phyloP scores from a whole-genome alignment of 92 coral and sea anemone genomes.

The Meandrina meandrites region DNA sequence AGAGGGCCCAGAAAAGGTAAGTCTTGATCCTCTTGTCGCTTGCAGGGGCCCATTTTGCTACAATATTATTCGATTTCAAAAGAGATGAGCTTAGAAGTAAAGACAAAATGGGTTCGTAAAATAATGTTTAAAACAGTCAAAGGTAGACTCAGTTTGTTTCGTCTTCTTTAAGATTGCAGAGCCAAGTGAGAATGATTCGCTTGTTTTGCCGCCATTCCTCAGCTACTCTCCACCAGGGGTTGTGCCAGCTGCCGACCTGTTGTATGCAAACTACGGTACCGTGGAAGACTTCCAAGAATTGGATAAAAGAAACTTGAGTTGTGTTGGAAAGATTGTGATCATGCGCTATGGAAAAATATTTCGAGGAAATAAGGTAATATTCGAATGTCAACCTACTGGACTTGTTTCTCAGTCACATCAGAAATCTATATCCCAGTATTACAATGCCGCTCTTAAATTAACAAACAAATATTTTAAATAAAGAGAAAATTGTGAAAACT shows the following conservation, averaged over 20 bases:
- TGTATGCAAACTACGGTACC: constrained; percentile 88
- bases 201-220: constrained; percentile 76
- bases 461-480: too few relatives aligned
- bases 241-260: constrained; percentile 64
- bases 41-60: not conserved
- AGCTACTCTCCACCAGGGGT: constrained; percentile 83
- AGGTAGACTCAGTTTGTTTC: not conserved
- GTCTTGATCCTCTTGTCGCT: too few relatives aligned
- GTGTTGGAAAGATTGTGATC: constrained; percentile 77
- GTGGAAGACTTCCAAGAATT: constrained; percentile 62
- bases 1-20: constrained; percentile 79
- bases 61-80: too few relatives aligned
- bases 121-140: not conserved
- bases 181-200: constrained; percentile 79
- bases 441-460: too few relatives aligned
- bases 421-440: too few relatives aligned
- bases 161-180: constrained; percentile 59
- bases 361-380: constrained; percentile 81
- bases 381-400: not conserved
- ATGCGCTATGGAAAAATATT: constrained; percentile 82
- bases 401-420: not conserved
- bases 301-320: constrained; percentile 47
- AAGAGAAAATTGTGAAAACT: too few relatives aligned
- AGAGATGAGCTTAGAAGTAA: not conserved
- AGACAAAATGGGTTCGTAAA: too few relatives aligned